Conservation (phyloP, 2,888 invertebrate genomes). For the Dorcus parallelipipedus region DNA sequence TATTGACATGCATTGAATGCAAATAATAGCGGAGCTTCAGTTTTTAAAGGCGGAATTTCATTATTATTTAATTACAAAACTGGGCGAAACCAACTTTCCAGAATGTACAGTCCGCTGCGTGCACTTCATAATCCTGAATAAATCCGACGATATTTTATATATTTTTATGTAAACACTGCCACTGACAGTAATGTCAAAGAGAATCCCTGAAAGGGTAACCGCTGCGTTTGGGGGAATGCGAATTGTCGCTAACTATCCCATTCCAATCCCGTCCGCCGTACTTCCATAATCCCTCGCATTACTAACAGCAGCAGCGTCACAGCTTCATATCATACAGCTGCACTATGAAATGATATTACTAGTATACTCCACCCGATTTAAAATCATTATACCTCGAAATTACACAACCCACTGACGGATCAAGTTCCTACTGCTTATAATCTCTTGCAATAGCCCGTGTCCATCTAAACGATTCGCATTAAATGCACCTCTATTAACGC, state of each 20-base stretch:
- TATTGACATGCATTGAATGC: slow-evolving; percentile 12
- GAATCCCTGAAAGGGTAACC: slow-evolving; percentile 47
- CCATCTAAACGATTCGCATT: slow-evolving; percentile 7
- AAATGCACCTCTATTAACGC: slow-evolving; percentile 3
- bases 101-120: slow-evolving; percentile 4
- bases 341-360: slow-evolving; percentile 23
- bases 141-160: slow-evolving; percentile 45
- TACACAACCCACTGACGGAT: slow-evolving; percentile 8
- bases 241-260: slow-evolving; percentile 50
- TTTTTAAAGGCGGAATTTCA: slow-evolving; percentile 26
- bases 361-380: slow-evolving; percentile 23
- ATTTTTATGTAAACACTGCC: slow-evolving; percentile 49
- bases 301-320: slow-evolving; percentile 34
- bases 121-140: slow-evolving; percentile 33
- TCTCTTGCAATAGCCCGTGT: slow-evolving; percentile 1
- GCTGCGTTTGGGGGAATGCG: slow-evolving; percentile 46
- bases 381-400: slow-evolving; percentile 26
- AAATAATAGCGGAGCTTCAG: slow-evolving; percentile 8
- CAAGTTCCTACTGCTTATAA: slow-evolving; percentile 9
- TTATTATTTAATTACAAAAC: slow-evolving; percentile 28
- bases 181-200: slow-evolving; percentile 46
- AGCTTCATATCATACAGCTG: slow-evolving; percentile 31
- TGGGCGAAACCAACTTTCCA: slow-evolving; percentile 4
- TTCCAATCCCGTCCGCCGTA: slow-evolving; percentile 40
- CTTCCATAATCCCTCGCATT: slow-evolving; percentile 44